Evolutionary conservation across 2,888 invertebrate genomes (phyloP).

Genomic region (Cacoxenus indagator): DNA sequence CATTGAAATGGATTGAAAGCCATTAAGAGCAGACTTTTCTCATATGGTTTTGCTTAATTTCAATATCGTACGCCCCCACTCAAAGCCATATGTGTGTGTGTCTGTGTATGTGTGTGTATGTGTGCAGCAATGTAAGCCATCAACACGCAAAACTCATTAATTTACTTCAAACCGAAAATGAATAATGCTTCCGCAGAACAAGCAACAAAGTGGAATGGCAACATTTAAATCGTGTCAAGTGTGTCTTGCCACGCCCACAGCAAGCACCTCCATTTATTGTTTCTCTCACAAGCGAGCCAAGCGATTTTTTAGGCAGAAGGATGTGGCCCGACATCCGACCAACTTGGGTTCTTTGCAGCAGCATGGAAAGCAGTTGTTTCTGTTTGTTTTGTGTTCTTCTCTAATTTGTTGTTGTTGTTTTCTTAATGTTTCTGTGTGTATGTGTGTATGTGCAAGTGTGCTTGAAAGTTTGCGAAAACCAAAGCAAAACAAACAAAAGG

Average conservation of each 20-base stretch:
- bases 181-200: slow-evolving; percentile 20
- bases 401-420: slow-evolving; percentile 3
- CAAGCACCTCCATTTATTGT: neutral
- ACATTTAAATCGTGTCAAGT: neutral
- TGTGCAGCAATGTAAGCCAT: neutral
- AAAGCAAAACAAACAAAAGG: slow-evolving; percentile 1
- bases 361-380: neutral
- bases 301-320: neutral
- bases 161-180: slow-evolving; percentile 24
- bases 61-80: neutral
- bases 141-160: slow-evolving; percentile 29
- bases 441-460: neutral
- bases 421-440: slow-evolving; percentile 8
- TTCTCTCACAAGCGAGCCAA: neutral
- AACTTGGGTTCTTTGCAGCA: neutral
- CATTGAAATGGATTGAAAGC: neutral
- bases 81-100: neutral
- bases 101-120: neutral
- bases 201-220: neutral
- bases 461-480: neutral
- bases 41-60: neutral
- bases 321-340: neutral
- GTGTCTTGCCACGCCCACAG: no score
- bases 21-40: no score
- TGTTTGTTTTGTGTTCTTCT: neutral